These are phyloP conservation scores for Arrhopalites spinosus DNA, from an alignment of 2,888 invertebrate genomes.

Conservation along the genomic window DNA sequence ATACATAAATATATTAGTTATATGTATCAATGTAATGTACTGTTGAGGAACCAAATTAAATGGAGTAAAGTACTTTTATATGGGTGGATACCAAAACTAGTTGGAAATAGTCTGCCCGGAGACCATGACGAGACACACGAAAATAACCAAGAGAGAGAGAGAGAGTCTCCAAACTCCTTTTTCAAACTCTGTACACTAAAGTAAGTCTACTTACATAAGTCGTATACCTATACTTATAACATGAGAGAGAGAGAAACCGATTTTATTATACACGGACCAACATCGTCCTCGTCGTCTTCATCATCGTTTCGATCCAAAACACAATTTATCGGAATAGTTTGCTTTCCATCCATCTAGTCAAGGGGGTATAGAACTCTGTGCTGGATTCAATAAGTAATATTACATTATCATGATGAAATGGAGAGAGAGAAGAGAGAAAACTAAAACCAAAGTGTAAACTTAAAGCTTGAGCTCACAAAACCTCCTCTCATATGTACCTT, in stretches of 20 bases:
- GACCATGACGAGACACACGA: too few relatives aligned
- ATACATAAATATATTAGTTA: too few relatives aligned
- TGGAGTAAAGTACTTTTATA: conserved; percentile 3
- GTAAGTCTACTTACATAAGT: too few relatives aligned
- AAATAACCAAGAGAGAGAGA: background rate
- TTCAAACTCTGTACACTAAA: background rate
- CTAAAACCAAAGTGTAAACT: conserved; percentile 5
- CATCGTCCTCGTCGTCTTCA: background rate
- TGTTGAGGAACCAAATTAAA: background rate
- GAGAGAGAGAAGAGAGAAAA: conserved; percentile 11
- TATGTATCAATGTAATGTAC: background rate
- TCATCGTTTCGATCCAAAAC: background rate
- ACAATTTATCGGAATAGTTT: conserved; percentile 4
- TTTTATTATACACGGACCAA: background rate
- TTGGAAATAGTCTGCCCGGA: background rate
- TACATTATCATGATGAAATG: conserved; percentile 11
- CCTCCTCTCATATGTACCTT: background rate
- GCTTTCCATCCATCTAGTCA: background rate
- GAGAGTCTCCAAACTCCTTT: background rate
- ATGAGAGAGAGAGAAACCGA: background rate
- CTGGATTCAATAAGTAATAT: background rate
- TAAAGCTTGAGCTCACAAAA: background rate
- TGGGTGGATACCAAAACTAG: too few relatives aligned
- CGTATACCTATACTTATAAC: too few relatives aligned
- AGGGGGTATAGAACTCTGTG: background rate